Conservation (phyloP, 2,113 vertebrate genomes). For the Hippoglossus stenolepis region DNA sequence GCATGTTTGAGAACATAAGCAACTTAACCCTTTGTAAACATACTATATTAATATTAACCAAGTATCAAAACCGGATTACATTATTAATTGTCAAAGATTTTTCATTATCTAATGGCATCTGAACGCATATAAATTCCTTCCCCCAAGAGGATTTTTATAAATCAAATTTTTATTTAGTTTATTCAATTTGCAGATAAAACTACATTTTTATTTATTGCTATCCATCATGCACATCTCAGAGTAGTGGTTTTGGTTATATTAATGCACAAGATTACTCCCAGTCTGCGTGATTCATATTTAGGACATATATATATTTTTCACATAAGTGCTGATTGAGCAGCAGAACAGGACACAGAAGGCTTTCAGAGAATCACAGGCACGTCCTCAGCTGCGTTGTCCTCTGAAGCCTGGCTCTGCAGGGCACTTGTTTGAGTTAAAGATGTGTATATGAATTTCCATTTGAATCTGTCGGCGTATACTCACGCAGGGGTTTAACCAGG, state of each 20-base stretch:
- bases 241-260: too few species aligned
- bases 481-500: slow-evolving; percentile 27
- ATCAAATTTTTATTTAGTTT: too few species aligned
- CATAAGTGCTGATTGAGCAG: slow-evolving; percentile 11
- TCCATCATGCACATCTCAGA: too few species aligned
- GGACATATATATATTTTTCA: background rate
- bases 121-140: background rate
- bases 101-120: too few species aligned
- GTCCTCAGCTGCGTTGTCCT: slow-evolving; percentile 24
- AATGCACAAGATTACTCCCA: too few species aligned
- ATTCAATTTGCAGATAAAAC: background rate
- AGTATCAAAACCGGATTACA: background rate
- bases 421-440: slow-evolving; percentile 26
- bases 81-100: too few species aligned
- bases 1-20: background rate
- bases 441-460: slow-evolving; percentile 10
- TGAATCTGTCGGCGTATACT: slow-evolving; percentile 10
- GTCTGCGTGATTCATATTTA: background rate
- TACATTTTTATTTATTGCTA: too few species aligned
- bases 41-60: background rate
- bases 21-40: background rate
- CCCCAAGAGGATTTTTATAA: background rate
- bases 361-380: background rate
- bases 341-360: slow-evolving; percentile 1
- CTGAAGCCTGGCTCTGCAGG: slow-evolving; percentile 25